These are phyloP conservation scores for Ianthella basta DNA, from an alignment of 37 sponge, comb jelly and placozoan species.

Conservation along the genomic window DNA sequence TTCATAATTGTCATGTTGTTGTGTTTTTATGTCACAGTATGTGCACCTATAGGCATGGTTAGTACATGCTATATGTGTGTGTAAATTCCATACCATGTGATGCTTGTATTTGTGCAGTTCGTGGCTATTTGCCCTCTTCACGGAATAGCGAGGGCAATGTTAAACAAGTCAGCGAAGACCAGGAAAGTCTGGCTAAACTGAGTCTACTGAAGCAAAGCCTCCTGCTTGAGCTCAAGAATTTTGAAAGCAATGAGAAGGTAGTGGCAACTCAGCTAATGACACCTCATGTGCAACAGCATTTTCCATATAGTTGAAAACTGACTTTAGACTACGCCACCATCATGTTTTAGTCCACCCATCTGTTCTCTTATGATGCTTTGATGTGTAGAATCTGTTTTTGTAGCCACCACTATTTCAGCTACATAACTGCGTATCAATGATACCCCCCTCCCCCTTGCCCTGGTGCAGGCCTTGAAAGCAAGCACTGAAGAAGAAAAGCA, in stretches of 20 bases:
- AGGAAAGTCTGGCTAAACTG: slow-evolving; percentile 65
- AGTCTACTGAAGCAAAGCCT: slow-evolving; percentile 76
- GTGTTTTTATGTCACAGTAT: no score
- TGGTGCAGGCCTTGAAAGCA: no score
- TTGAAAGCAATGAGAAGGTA: slow-evolving; percentile 84
- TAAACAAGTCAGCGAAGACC: slow-evolving; percentile 38
- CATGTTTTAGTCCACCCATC: background rate
- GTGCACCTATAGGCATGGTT: no score
- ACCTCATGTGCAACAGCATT: no score
- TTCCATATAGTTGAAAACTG: no score
- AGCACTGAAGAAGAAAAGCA: background rate
- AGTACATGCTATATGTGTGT: no score
- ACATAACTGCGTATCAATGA: no score
- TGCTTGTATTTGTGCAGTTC: slow-evolving; percentile 14
- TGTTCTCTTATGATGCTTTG: background rate
- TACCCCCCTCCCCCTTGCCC: no score
- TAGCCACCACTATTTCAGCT: background rate
- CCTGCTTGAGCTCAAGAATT: slow-evolving; percentile 88
- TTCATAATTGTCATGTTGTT: no score
- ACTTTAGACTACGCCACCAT: background rate
- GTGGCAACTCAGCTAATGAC: no score
- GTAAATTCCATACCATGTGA: no score
- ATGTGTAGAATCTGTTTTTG: background rate
- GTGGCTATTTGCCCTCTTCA: slow-evolving; percentile 80
- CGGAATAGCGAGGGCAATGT: background rate